Conservation (phyloP, 2,113 vertebrate species). For the Otocyon megalotis region DNA sequence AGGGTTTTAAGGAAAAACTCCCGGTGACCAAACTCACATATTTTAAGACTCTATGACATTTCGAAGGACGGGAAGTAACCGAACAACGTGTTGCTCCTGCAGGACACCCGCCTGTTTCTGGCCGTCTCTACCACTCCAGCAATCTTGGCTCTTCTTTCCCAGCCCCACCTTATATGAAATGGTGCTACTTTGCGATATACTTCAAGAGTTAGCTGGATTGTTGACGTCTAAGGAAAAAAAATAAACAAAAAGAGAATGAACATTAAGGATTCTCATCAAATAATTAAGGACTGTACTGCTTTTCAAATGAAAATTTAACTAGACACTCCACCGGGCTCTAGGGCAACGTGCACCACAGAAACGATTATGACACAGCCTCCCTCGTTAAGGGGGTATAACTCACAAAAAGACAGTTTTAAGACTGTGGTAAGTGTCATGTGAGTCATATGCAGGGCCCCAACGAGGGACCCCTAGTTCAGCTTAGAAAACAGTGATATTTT, state of each 20-base stretch:
- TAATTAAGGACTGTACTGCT: not conserved
- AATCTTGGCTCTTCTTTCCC: not conserved
- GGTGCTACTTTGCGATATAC: not conserved
- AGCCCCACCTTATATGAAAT: not conserved
- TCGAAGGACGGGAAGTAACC: not conserved
- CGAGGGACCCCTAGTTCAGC: not conserved
- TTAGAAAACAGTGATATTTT: not conserved
- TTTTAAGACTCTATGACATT: not conserved
- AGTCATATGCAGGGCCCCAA: not conserved
- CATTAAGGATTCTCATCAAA: not conserved
- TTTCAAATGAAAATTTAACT: slow-evolving; percentile 39
- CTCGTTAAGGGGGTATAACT: not conserved
- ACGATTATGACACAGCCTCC: not conserved
- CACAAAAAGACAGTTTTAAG: not conserved
- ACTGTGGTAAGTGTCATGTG: not conserved
- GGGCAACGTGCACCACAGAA: not conserved
- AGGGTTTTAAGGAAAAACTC: not conserved
- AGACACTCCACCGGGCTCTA: not conserved
- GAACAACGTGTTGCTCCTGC: not conserved
- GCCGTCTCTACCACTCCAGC: not conserved
- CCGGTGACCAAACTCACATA: not conserved
- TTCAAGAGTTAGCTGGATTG: not conserved
- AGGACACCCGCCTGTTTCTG: not conserved
- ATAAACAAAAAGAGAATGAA: not conserved
- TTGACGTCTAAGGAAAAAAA: not conserved